A percentile compares a stretch with the other conserved stretches of the same genome.
Evolutionary conservation across 1,140 invertebrate genomes (phyloP).

Genomic region (Matsumurasca onukii): DNA sequence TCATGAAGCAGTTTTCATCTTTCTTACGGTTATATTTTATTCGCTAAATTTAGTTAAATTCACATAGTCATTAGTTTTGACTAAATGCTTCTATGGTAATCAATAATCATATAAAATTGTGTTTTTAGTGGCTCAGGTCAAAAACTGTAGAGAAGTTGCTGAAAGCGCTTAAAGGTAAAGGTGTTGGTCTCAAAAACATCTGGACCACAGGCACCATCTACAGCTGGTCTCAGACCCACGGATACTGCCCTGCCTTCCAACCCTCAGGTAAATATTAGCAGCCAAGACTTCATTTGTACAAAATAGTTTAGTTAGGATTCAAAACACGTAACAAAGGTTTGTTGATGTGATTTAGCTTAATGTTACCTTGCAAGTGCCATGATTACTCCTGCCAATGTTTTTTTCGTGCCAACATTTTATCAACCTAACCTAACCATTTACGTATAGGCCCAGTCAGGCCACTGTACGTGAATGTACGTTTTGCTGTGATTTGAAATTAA

Average conservation of each 20-base stretch:
- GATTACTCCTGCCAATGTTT: no score
- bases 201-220: conserved; percentile 10
- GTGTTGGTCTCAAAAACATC: not conserved
- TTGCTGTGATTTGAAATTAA: not conserved
- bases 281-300: not conserved
- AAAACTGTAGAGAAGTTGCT: conserved; percentile 6
- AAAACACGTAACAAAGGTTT: not conserved
- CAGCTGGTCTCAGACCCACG: conserved; percentile 3
- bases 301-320: not conserved
- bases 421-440: no score
- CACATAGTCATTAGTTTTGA: no score
- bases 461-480: no score
- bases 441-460: no score
- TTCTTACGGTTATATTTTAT: no score
- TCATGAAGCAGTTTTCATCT: not conserved
- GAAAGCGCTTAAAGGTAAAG: not conserved
- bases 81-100: not conserved
- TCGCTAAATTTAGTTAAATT: no score
- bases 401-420: no score
- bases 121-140: conserved; percentile 8
- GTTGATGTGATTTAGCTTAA: not conserved
- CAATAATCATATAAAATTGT: not conserved
- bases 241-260: conserved; percentile 6
- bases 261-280: not conserved
- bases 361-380: not conserved